These are phyloP conservation scores for Otus sunia DNA, from an alignment of 2,113 vertebrate genomes.

Conservation along the genomic window DNA sequence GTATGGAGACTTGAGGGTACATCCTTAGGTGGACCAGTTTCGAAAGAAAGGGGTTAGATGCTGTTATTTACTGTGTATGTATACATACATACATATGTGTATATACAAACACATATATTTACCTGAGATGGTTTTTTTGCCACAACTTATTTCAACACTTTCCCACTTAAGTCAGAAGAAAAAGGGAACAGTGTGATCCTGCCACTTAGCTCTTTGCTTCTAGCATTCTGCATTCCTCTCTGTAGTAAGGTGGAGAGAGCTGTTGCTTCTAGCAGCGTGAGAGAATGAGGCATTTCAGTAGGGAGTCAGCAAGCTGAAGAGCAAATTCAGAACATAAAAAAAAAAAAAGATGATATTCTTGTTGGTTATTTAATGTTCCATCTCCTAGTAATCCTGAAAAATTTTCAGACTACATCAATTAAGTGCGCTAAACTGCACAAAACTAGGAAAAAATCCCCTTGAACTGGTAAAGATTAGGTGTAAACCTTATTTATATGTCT, in stretches of 20 bases:
- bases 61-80: not conserved
- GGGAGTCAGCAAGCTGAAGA: not conserved
- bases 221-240: not conserved
- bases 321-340: not conserved
- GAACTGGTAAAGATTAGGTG: not conserved
- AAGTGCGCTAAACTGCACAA: not conserved
- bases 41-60: not conserved
- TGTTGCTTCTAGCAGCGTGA: not conserved
- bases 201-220: not conserved
- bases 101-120: not conserved
- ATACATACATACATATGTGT: not conserved
- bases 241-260: not conserved
- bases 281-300: not conserved
- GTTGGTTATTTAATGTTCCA: not conserved
- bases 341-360: not conserved
- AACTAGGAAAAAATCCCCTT: not conserved
- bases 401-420: not conserved
- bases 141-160: not conserved
- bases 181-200: not conserved
- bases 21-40: not conserved
- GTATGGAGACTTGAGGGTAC: not conserved
- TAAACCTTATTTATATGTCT: not conserved
- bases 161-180: not conserved
- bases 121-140: not conserved
- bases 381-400: not conserved